A percentile compares a stretch with the other conserved stretches of the same genome.
phyloP scores from a whole-genome alignment of 2,888 invertebrate genomes.

The Dicranocentrus wangi region DNA sequence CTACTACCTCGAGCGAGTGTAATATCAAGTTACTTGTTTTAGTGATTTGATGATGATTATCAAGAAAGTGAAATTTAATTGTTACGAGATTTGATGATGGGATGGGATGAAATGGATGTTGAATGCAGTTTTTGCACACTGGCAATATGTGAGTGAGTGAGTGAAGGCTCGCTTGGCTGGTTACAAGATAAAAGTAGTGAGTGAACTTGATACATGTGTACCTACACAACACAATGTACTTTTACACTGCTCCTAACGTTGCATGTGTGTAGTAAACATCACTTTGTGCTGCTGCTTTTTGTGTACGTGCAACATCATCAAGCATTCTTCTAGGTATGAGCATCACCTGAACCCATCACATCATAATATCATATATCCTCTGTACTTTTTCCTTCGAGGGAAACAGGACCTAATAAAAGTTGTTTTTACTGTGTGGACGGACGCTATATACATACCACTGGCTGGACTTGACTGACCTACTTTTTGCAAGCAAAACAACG shows the following conservation, averaged over 20 bases:
- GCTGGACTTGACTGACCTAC: conserved; percentile 61
- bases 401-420: conserved; percentile 57
- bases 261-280: conserved; percentile 2
- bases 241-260: not conserved
- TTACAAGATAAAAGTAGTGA: conserved; percentile 1
- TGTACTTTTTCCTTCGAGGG: conserved; percentile 21
- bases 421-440: conserved; percentile 33
- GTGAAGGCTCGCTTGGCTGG: not conserved
- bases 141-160: conserved; percentile 9
- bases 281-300: not conserved
- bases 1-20: too few relatives aligned
- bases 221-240: not conserved
- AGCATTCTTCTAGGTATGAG: not conserved
- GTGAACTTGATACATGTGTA: conserved; percentile 40
- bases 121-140: conserved; percentile 37
- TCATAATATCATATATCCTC: too few relatives aligned
- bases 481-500: conserved; percentile 46
- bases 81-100: conserved; percentile 58
- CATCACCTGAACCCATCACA: too few relatives aligned
- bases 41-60: conserved; percentile 54
- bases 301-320: not conserved
- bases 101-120: conserved; percentile 29
- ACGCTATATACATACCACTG: conserved; percentile 18
- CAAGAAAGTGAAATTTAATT: conserved; percentile 67
- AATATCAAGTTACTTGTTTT: conserved; percentile 34